Evolutionary conservation across 2,113 vertebrate genomes (phyloP), one percentile per base, ranked within the genome.

Genomic region (Platysternon megacephalum): DNA sequence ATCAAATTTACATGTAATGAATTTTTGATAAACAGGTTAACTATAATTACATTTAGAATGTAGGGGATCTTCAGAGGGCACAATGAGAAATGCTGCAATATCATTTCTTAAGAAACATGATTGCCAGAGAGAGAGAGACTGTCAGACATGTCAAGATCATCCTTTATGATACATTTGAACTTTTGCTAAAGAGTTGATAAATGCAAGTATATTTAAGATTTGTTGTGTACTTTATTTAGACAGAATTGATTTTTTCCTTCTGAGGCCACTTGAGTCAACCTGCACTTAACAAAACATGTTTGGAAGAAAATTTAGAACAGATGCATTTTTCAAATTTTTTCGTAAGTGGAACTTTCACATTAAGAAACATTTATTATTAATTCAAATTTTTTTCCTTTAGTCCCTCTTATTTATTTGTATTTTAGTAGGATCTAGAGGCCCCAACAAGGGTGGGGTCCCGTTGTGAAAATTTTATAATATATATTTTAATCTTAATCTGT

Each of bases 191-290:
- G 97, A 97, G 94, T 92, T 89, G 96, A 92, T 94, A 95, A 96
- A 96, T 96, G 91, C 94, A 87, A 93, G 88, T 44, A 2, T 42
- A 93, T 93, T 91, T 94, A 97, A 96, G 97, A 95, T 97, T 96
- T 91, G 76, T 94, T 87, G 97, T 96, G 83, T 96, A 98, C 94
- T 98, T 98, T 98, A 98, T 97, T 98, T 85, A 97, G 98, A 98
- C 96, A 98, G 96, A 95, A 96, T 95, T 96, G 97, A 91, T 97
- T 97, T 98, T 98, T 98, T 95, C 96, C 97, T 98, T 95, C 96
- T 96, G 98, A 98, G 98, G 95, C 93, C 96, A 95, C 93, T 94
- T 88, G 94, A 95, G 56, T 91, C 87, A 98, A 79, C 96, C 91
- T 78, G 76, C 94, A 95, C 95, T 93, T 96, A 90, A 95, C 93